A percentile compares a stretch with the other conserved stretches of the same genome.
Conservation (phyloP, 1,140 invertebrate genomes). For the Neodiprion fabricii region DNA sequence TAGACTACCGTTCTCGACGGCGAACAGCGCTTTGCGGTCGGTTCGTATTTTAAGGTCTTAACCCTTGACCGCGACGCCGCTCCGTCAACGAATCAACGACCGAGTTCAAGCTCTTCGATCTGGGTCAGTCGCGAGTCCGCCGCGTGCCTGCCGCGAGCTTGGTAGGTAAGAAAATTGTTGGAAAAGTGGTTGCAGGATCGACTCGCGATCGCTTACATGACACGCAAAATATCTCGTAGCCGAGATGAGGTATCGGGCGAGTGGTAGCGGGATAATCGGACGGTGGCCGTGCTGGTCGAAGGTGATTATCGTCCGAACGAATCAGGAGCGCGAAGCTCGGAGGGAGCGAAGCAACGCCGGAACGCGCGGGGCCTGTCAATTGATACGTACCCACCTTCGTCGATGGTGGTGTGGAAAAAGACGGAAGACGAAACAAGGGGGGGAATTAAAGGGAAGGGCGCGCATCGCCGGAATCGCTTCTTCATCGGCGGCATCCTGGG, state of each 20-base stretch:
- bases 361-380: neutral
- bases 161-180: neutral
- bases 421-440: neutral
- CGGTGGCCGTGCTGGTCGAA: neutral
- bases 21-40: neutral
- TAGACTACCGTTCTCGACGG: neutral
- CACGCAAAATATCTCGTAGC: neutral
- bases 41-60: neutral
- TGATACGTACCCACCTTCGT: neutral
- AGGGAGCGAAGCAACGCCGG: neutral
- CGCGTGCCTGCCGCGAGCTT: neutral
- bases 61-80: neutral
- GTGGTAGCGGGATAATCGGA: neutral
- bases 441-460: neutral
- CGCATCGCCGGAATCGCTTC: slow-evolving; percentile 10
- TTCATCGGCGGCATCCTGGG: slow-evolving; percentile 33
- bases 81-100: neutral
- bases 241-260: neutral
- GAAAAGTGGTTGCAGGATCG: neutral
- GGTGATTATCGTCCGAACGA: slow-evolving; percentile 12
- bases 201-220: slow-evolving; percentile 9
- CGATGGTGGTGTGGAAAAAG: neutral
- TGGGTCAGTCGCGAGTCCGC: neutral
- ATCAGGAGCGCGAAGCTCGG: neutral
- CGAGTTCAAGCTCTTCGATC: neutral